These are phyloP conservation scores for Lepidochrysops patricia DNA, from an alignment of 2,888 invertebrate species.

Conservation along the genomic window DNA sequence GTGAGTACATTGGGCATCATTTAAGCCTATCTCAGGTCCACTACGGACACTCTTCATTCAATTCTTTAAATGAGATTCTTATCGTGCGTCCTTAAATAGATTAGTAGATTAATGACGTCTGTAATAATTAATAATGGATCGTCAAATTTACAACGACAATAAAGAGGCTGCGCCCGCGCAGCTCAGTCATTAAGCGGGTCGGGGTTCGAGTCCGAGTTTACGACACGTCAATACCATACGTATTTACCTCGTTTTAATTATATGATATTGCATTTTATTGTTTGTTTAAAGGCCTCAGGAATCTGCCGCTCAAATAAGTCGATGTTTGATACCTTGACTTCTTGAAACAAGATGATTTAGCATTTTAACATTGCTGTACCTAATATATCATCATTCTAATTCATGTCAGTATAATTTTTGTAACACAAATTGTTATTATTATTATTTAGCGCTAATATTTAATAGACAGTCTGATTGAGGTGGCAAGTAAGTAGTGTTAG, in stretches of 20 bases:
- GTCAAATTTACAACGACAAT: constrained; percentile 74
- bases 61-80: constrained; percentile 75
- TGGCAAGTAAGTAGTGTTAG: too few species aligned
- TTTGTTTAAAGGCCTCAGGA: neutral
- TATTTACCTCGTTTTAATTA: constrained; percentile 70
- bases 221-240: constrained; percentile 68
- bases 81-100: constrained; percentile 73
- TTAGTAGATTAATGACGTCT: constrained; percentile 75
- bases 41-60: constrained; percentile 73
- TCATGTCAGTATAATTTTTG: too few species aligned
- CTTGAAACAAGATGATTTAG: neutral
- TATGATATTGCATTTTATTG: constrained; percentile 45
- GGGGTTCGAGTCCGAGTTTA: constrained; percentile 64
- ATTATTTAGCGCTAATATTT: too few species aligned
- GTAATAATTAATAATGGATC: constrained; percentile 75
- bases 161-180: constrained; percentile 60
- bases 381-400: too few species aligned
- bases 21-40: constrained; percentile 72
- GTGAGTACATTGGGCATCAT: constrained; percentile 37
- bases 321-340: neutral
- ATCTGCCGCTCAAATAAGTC: neutral
- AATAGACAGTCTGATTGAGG: too few species aligned
- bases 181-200: constrained; percentile 44
- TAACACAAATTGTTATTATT: too few species aligned
- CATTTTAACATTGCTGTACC: too few species aligned